These are phyloP conservation scores for Propithecus deckenii DNA, from an alignment of 2,797 vertebrate species.

Conservation along the genomic window DNA sequence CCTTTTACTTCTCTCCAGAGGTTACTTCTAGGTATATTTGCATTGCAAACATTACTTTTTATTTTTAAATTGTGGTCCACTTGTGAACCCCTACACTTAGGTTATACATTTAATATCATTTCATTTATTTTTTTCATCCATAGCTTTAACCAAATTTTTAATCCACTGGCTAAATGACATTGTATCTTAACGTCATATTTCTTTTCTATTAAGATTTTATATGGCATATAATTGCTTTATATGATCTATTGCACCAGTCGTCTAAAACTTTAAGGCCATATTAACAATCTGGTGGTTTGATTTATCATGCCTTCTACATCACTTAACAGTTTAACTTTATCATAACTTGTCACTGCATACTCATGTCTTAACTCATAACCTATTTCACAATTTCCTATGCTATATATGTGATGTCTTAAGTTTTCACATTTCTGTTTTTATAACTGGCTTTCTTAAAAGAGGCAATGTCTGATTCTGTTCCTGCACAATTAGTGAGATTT, in stretches of 20 bases:
- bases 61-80: not conserved
- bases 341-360: not conserved
- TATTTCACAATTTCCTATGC: not conserved
- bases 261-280: not conserved
- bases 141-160: not conserved
- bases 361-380: not conserved
- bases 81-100: not conserved
- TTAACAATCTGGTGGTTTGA: not conserved
- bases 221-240: not conserved
- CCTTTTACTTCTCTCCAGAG: not conserved
- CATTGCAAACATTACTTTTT: not conserved
- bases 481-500: not conserved
- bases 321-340: not conserved
- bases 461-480: not conserved
- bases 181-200: not conserved
- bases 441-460: not conserved
- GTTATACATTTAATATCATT: not conserved
- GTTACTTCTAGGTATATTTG: not conserved
- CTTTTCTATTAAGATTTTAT: not conserved
- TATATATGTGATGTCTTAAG: not conserved
- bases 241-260: not conserved
- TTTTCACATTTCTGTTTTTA: not conserved
- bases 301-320: not conserved
- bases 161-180: not conserved
- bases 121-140: not conserved